Percentiles rank a stretch among this genome's conserved stretches.
phyloP scores from a whole-genome alignment of 1,140 invertebrate species.

The Lanistes nyassanus region DNA sequence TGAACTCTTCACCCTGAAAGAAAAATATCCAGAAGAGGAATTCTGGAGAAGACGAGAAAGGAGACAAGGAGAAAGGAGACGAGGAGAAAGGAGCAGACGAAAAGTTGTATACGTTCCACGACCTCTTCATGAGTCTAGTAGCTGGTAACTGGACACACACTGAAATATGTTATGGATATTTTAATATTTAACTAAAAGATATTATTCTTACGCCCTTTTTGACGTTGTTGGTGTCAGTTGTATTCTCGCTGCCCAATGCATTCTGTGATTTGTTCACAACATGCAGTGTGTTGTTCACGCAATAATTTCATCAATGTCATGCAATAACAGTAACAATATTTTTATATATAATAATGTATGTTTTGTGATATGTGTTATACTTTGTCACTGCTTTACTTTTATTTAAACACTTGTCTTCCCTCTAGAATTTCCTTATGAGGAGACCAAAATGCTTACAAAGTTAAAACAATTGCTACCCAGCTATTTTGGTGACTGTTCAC shows the following conservation, averaged over 20 bases:
- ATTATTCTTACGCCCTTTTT: neutral
- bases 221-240: neutral
- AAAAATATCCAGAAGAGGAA: neutral
- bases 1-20: neutral
- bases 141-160: too few species aligned
- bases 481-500: too few species aligned
- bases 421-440: too few species aligned
- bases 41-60: neutral
- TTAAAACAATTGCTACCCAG: too few species aligned
- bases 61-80: neutral
- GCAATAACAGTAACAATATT: neutral
- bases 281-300: neutral
- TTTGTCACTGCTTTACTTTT: too few species aligned
- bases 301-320: neutral
- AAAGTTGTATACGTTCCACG: conserved; percentile 3
- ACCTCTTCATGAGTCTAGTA: conserved; percentile 11
- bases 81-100: neutral
- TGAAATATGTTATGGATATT: too few species aligned
- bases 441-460: too few species aligned
- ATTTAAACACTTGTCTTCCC: too few species aligned
- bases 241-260: neutral
- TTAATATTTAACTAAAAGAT: too few species aligned
- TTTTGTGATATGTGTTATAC: too few species aligned
- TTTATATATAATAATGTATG: too few species aligned
- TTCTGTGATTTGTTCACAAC: neutral